Base-by-base conservation (phyloP, 2,113 vertebrate genomes). In the Malurus elegans region DNA sequence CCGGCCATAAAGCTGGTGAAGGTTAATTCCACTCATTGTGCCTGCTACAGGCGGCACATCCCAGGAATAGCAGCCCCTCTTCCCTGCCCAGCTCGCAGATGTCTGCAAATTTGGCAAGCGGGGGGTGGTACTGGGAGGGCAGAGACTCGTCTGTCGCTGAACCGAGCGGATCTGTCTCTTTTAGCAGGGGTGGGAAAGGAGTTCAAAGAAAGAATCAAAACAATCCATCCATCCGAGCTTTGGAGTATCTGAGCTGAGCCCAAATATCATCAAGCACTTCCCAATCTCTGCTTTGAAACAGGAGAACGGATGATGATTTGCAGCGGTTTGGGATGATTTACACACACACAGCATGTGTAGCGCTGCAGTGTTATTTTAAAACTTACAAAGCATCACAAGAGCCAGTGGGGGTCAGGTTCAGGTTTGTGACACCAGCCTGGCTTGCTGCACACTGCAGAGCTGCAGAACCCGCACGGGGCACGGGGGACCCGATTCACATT, bases 161-260 rank as follows among this genome's bases (percentile, higher is more conserved):
- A 95, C 97, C 90, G 95, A 94, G 97, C 47, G 94, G 98, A 97
- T 97, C 97, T 97, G 98, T 76, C 98, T 47, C 94, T 97, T 96
- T 96, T 94, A 97, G 97, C 50, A 62, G 92, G 96, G 96, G 95
- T 95, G 97, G 95, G 96, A 94, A 97, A 93, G 97, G 97, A 98
- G 97, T 98, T 98, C 98, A 98, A 98, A 98, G 98, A 94, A 96
- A 97, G 97, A 97, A 98, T 97, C 96, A 97, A 98, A 98, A 98
- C 97, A 97, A 97, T 96, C 92, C 96, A 82, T 91, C 95, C 94
- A 75, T 79, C 97, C 93, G 80, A 94, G 93, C 89, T 92, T 51
- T 23, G 92, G 89, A 89, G 64, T 96, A 97, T 93, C 89, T 96
- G 96, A 97, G 82, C 89, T 29, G 87, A 93, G 74, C 97, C 97